A percentile compares a stretch with the other conserved stretches of the same genome.
Conservation (phyloP, 2,888 invertebrate genomes). For the Philereme transversata region DNA sequence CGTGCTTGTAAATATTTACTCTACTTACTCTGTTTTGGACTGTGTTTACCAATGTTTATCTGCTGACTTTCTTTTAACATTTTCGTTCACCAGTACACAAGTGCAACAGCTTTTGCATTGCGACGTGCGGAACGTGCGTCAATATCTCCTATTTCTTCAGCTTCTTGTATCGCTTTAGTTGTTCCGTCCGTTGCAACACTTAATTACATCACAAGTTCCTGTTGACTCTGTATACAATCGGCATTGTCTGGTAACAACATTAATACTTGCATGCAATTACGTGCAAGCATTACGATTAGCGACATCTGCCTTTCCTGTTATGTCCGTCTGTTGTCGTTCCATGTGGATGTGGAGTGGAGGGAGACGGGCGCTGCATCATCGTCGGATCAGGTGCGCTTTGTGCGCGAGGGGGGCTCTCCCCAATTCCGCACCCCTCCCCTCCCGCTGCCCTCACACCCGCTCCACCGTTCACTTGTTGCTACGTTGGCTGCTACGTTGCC, state of each 20-base stretch:
- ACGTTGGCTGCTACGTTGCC: conserved; percentile 66
- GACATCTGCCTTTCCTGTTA: conserved; percentile 71
- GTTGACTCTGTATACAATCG: neutral
- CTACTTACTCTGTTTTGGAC: neutral
- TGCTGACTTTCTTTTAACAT: neutral
- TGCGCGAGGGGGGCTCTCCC: conserved; percentile 58
- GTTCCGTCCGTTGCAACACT: neutral
- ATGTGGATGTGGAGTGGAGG: conserved; percentile 46
- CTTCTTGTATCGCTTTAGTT: neutral
- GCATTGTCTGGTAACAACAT: conserved; percentile 12
- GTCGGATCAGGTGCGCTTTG: conserved; percentile 71
- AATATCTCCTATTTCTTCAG: neutral
- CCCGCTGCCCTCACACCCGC: conserved; percentile 59
- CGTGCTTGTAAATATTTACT: conserved; percentile 6
- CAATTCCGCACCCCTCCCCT: conserved; percentile 50
- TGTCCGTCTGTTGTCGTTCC: conserved; percentile 40
- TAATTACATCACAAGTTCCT: conserved; percentile 8
- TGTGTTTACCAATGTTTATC: conserved; percentile 2
- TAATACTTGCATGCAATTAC: conserved; percentile 23
- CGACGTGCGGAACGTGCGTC: too few species aligned
- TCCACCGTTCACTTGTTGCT: conserved; percentile 81
- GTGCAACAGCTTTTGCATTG: too few species aligned
- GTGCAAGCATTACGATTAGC: conserved; percentile 52
- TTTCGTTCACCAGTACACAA: neutral
- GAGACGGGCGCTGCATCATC: conserved; percentile 54